Evolutionary conservation across 2,888 invertebrate genomes (phyloP), one percentile per base, ranked within the genome.

Genomic region (Monopis laevigella): DNA sequence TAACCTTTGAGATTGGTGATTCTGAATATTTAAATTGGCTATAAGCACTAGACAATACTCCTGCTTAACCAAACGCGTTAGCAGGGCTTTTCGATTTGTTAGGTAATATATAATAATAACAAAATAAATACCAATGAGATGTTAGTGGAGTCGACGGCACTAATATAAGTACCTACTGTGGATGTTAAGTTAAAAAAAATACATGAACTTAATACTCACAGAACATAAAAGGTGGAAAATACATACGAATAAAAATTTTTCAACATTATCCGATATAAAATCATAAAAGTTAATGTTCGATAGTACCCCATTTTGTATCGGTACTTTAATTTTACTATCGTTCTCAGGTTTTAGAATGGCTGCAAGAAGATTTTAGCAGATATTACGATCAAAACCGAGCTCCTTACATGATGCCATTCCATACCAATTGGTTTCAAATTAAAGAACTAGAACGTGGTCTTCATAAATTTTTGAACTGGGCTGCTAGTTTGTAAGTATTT

Each of bases 401-500:
- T 1, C 93, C 94, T 0, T 95, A 95, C 67, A 93, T 94, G 93
- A 93, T 95, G 93, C 88, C 95, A 0, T 91, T 95, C 86, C 96
- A 97, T 62, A 96, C 96, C 1, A 96, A 95, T 70, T 97, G 97
- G 97, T 96, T 97, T 83, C 93, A 90, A 63, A 92, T 89, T 53
- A 92, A 90, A 58, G 91, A 87, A 54, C 75, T 93, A 8, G 93
- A 93, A 60, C 81, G 82, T 44, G 95, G 94, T 13, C 75, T 96
- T 1, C 89, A 90, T 52, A 92, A 92, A 66, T 96, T 96, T 72
- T 72, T 96, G 44, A 88, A 89, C 51, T 94, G 93, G 90, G 86
- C 89, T 1, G 74, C 87, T 29, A 83, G 57, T 8, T 54, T 59
- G 80, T 81, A 53, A 69, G 80, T 68, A 43, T 29, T 13, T 42